A percentile compares a stretch with the other conserved stretches of the same genome.
Evolutionary conservation across 2,113 vertebrate genomes (phyloP).

Genomic region (Centrocercus urophasianus): DNA sequence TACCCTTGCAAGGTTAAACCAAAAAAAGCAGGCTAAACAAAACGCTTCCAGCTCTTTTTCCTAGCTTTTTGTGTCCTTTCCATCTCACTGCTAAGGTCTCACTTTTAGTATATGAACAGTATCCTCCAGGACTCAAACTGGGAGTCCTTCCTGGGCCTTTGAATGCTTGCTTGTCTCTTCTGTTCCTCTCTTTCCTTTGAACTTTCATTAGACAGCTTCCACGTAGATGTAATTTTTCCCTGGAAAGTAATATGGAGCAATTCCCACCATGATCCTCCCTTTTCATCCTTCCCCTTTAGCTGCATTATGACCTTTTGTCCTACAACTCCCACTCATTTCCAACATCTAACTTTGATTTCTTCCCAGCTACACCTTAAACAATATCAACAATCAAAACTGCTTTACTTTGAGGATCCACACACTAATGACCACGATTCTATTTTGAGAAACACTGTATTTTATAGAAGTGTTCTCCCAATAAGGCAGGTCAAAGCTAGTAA

Average conservation of each 20-base stretch:
- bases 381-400: background rate
- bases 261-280: constrained; percentile 23
- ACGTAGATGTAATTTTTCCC: background rate
- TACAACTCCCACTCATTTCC: background rate
- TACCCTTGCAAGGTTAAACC: background rate
- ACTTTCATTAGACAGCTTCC: background rate
- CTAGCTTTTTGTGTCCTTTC: background rate
- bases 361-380: background rate
- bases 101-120: background rate
- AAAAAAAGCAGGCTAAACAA: background rate
- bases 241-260: constrained; percentile 17
- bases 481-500: background rate
- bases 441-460: background rate
- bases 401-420: background rate
- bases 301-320: background rate
- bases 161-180: background rate
- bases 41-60: background rate
- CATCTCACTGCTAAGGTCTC: background rate
- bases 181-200: background rate
- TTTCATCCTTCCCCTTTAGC: constrained; percentile 5
- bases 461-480: background rate
- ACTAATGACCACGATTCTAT: background rate
- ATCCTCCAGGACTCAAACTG: background rate
- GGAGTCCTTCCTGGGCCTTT: background rate
- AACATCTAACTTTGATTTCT: constrained; percentile 24